A percentile compares a stretch with the other conserved stretches of the same genome.
phyloP scores from a whole-genome alignment of 2,888 invertebrate species.

The Synergus itoensis region DNA sequence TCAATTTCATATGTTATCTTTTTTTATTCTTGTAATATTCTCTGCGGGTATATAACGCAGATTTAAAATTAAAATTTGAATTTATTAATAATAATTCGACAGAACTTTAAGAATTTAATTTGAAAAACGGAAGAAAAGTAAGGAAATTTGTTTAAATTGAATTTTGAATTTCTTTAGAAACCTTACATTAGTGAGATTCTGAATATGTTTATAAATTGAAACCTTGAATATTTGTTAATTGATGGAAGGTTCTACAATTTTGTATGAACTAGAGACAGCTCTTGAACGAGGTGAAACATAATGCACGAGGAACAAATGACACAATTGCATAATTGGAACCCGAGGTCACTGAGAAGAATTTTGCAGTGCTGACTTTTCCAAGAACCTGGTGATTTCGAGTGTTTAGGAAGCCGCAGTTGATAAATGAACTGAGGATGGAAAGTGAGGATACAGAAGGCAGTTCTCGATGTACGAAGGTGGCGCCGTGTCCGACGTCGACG shows the following conservation, averaged over 20 bases:
- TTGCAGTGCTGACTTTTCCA: not conserved
- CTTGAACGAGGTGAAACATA: not conserved
- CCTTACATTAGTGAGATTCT: not conserved
- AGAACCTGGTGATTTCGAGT: not conserved
- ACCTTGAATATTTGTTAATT: not conserved
- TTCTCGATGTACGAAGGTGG: conserved; percentile 68
- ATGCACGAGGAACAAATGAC: conserved; percentile 6
- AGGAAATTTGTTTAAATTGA: not conserved
- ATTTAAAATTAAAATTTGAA: not conserved
- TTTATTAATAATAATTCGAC: not conserved
- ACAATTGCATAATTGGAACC: conserved; percentile 32
- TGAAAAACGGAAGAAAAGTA: not conserved
- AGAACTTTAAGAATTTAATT: not conserved
- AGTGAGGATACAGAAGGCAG: conserved; percentile 53
- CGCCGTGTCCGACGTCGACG: conserved; percentile 78
- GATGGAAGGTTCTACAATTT: not conserved
- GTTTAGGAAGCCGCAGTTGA: conserved; percentile 16
- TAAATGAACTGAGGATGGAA: conserved; percentile 51
- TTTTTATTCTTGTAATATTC: not conserved
- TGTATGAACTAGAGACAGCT: not conserved
- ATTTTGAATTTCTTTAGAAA: not conserved
- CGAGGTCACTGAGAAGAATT: conserved; percentile 17
- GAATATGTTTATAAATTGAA: not conserved
- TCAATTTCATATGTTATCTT: not conserved
- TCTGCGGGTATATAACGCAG: not conserved